Evolutionary conservation across 2,888 invertebrate species (phyloP), one percentile per base, ranked within the genome.

Genomic region (Abscondita cerata): DNA sequence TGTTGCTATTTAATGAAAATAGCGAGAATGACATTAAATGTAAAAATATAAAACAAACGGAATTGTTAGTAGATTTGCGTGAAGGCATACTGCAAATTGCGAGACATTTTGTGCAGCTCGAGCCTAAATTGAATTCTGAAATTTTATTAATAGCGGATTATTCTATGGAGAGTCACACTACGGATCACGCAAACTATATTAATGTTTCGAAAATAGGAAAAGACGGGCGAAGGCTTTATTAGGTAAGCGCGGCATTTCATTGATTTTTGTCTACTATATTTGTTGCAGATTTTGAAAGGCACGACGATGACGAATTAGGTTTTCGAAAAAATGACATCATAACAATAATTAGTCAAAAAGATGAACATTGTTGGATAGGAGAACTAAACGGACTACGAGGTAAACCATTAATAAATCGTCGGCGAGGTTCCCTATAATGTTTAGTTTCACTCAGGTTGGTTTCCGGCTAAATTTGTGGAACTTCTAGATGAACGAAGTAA

Each of bases 341-440:
- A 56, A 98, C 96, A 52, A 95, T 99, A 44, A 90, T 98, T 19
- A 97, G 96, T 75, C 96, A 96, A 77, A 94, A 95, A 80, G 98
- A 98, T 83, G 98, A 98, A 76, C 97, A 98, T 78, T 98, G 98
- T 80, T 98, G 98, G 98, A 92, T 98, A 68, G 98, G 98, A 3
- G 98, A 98, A 80, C 80, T 98, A 48, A 98, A 98, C 83, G 98
- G 98, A 0, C 82, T 97, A 48, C 85, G 93, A 78, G 95, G 87
- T 85, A 75, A 68, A n/a, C n/a, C n/a, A n/a, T n/a, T n/a, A n/a
- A n/a, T n/a, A n/a, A n/a, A n/a, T n/a, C n/a, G n/a, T n/a, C n/a
- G n/a, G n/a, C n/a, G n/a, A n/a, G n/a, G n/a, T n/a, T n/a, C n/a
- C n/a, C n/a, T n/a, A n/a, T n/a, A n/a, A n/a, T n/a, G n/a, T n/a